Conservation (phyloP, 2,113 vertebrate genomes). For the pig (Sus scrofa) region T2T-Sscrofa CM000819.6:45782501-45783000, state of each 20-base stretch:
- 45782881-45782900: not conserved
- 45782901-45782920: not conserved
- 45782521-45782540: conserved; percentile 16
- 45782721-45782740: not conserved
- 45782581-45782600: not conserved
- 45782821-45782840: not conserved
- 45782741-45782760: not conserved
- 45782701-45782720: conserved; percentile 1
- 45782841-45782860: not conserved
- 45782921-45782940: not conserved
- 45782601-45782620: conserved; percentile 22
- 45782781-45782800: not conserved
- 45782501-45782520: not conserved
- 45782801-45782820: not conserved
- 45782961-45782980: not conserved
- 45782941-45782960: not conserved
- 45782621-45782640: not conserved
- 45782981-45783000: not conserved
- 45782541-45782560: not conserved
- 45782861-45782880: not conserved
- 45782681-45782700: not conserved
- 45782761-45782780: not conserved
- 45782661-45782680: not conserved
- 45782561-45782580: not conserved
- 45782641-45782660: not conserved